Base-by-base conservation (phyloP, 1,140 invertebrate species). In the Drosophila parvula region DNA sequence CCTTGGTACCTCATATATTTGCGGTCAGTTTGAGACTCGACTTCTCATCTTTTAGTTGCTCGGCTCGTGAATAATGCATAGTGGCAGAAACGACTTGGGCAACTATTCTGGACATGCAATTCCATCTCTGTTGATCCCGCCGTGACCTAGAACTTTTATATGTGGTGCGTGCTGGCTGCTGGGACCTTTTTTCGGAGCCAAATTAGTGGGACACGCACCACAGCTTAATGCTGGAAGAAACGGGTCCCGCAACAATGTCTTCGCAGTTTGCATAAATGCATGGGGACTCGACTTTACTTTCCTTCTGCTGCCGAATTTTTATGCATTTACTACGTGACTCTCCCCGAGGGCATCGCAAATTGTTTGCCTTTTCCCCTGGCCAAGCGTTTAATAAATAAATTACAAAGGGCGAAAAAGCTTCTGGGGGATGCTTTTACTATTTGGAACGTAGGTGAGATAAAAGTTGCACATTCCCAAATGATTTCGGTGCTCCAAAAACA, bases 361-460 rank as follows among this genome's bases (percentile, higher is more conserved):
- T 71, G 56, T 67, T 70, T 67, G n/a, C 32, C 64, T 30, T 27
- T 36, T 22, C 30, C 28, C 28, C 22, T 60, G 79, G 55, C 79
- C 62, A 78, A 82, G 69, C 69, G 71, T 84, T 83, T 84, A 84
- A 83, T 83, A 84, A 80, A 83, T 84, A 84, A 77, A 84, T 84
- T 73, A 77, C 62, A 16, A 34, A 16, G 11, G 56, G 38, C 61
- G 61, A 64, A 28, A 61, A 34, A 61, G 61, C 36, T 60, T 41
- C 36, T 41, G 12, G 36, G 28, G 55, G 34, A 43, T 43, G 60
- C 38, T 60, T 60, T 58, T 11, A 60, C 55, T 60, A 32, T 41
- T 63, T 18, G 28, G 16, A 32, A 12, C 43, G 41, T 9, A 34
- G 61, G 61, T 40, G 64, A 67, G 62, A 65, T 22, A 27, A 36